A percentile compares a stretch with the other conserved stretches of the same genome.
phyloP scores from a whole-genome alignment of 2,113 vertebrate species.

The Carlito syrichta region DNA sequence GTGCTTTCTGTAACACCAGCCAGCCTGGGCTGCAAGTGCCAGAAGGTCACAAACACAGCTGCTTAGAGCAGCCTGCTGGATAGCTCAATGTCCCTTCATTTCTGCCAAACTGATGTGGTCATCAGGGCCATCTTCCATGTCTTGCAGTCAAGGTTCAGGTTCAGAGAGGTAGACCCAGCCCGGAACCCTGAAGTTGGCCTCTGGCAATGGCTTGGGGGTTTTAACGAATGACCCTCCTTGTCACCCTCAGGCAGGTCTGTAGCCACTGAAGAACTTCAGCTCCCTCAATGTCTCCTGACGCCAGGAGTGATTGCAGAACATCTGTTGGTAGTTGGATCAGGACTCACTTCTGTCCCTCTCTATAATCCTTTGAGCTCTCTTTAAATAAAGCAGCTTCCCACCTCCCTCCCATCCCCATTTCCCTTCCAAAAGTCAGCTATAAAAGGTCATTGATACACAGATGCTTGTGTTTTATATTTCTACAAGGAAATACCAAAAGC shows the following conservation, averaged over 20 bases:
- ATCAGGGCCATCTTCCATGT: conserved; percentile 47
- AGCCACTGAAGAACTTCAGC: background rate
- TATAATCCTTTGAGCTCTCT: conserved; percentile 25
- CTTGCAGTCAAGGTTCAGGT: background rate
- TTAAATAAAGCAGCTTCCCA: conserved; percentile 22
- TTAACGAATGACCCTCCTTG: conserved; percentile 10
- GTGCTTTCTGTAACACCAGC: conserved; percentile 71
- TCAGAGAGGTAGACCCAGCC: background rate
- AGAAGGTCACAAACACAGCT: conserved; percentile 65
- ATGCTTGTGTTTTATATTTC: conserved; percentile 28
- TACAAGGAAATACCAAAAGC: conserved; percentile 27
- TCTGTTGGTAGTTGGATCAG: conserved; percentile 5
- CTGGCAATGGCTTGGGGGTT: background rate
- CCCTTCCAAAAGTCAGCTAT: background rate
- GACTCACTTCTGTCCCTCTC: background rate
- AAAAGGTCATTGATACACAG: background rate
- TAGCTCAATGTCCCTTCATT: conserved; percentile 57
- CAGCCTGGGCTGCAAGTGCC: conserved; percentile 49
- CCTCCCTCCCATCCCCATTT: background rate
- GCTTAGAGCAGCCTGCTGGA: conserved; percentile 57
- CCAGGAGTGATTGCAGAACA: conserved; percentile 46
- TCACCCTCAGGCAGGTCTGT: conserved; percentile 10
- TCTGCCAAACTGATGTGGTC: conserved; percentile 64
- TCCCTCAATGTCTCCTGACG: background rate
- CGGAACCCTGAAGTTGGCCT: conserved; percentile 1